Evolutionary conservation across 2,113 vertebrate species (phyloP).

Genomic region (Tragelaphus scriptus): DNA sequence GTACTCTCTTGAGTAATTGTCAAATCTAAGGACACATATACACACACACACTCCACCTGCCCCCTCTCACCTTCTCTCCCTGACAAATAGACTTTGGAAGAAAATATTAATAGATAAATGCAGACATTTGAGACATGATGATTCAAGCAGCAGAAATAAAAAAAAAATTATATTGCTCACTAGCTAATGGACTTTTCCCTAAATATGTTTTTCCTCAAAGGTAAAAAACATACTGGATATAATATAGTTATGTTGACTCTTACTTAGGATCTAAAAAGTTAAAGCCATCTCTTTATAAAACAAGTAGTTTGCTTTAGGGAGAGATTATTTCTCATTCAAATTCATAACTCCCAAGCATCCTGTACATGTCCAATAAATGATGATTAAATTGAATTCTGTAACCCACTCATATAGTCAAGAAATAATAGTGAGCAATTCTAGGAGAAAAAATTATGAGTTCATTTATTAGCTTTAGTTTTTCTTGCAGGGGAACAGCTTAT

Average conservation of each 20-base stretch:
- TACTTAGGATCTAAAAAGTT: constrained; percentile 25
- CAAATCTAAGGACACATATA: neutral
- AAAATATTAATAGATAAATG: constrained; percentile 18
- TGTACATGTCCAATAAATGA: neutral
- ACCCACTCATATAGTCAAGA: neutral
- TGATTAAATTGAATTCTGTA: constrained; percentile 38
- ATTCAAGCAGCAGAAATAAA: neutral
- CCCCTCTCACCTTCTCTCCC: neutral
- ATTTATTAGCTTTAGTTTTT: constrained; percentile 34
- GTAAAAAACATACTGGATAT: neutral
- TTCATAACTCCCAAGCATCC: constrained; percentile 23
- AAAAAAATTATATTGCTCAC: neutral
- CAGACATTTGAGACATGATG: neutral
- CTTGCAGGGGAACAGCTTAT: constrained; percentile 24
- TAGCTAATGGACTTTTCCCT: neutral
- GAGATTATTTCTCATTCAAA: constrained; percentile 19
- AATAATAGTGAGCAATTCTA: constrained; percentile 7
- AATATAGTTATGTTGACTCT: constrained; percentile 5
- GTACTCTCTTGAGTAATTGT: constrained; percentile 15
- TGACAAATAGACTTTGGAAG: neutral
- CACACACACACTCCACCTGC: neutral
- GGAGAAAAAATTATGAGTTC: neutral
- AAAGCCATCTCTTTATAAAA: constrained; percentile 23
- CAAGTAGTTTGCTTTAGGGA: constrained; percentile 9
- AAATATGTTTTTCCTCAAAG: constrained; percentile 11